Evolutionary conservation across 2,113 vertebrate genomes (phyloP).

Genomic region (Sitta europaea): DNA sequence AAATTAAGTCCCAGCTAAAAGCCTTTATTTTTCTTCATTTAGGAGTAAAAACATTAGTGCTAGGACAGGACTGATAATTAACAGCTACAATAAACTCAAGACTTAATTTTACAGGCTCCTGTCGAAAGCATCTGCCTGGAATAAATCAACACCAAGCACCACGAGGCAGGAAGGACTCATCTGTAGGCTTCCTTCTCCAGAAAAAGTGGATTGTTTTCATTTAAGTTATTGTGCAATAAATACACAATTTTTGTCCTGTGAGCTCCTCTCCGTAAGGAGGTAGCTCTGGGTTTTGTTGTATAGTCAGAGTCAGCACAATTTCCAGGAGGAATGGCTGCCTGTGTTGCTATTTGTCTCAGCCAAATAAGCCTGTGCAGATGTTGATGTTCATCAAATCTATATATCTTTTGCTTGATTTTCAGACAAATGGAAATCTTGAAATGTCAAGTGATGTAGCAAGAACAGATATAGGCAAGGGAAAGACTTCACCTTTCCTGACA

Average conservation of each 20-base stretch:
- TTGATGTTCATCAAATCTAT: conserved; percentile 30
- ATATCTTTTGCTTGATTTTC: conserved; percentile 35
- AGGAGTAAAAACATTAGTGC: conserved; percentile 68
- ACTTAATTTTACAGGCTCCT: conserved; percentile 83
- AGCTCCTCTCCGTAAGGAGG: neutral
- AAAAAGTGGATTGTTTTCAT: conserved; percentile 58
- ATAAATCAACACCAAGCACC: conserved; percentile 77
- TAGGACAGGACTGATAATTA: conserved; percentile 74
- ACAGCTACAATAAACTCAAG: conserved; percentile 74
- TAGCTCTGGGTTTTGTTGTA: neutral
- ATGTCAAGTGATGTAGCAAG: conserved; percentile 18
- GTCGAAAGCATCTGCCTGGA: conserved; percentile 82
- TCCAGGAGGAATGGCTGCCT: neutral
- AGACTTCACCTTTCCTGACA: neutral
- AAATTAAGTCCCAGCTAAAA: conserved; percentile 58
- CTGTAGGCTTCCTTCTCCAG: conserved; percentile 27
- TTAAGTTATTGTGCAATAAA: conserved; percentile 30
- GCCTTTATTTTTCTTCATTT: conserved; percentile 49
- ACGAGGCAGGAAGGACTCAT: conserved; percentile 8
- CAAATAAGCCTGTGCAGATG: conserved; percentile 53
- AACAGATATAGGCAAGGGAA: neutral
- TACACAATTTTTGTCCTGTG: neutral
- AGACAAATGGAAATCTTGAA: conserved; percentile 35
- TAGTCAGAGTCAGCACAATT: neutral
- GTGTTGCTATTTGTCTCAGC: neutral